Evolutionary conservation across 1,140 invertebrate species (phyloP).

Genomic region (Drosophila elegans): DNA sequence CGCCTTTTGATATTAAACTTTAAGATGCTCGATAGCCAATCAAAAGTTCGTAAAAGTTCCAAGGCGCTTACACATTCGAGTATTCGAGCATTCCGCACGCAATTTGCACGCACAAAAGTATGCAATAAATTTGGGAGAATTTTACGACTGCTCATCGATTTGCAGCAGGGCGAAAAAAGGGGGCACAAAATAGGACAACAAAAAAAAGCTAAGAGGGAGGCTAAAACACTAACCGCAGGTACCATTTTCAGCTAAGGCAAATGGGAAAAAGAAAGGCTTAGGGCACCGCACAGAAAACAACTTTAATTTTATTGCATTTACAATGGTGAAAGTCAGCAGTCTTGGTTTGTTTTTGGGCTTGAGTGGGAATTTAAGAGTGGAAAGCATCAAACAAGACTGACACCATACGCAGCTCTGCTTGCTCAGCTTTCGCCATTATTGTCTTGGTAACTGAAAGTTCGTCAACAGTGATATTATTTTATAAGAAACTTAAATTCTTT

Average conservation of each 20-base stretch:
- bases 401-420: constrained; percentile 27
- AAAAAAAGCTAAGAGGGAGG: not conserved
- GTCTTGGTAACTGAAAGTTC: constrained; percentile 4
- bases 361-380: constrained; percentile 15
- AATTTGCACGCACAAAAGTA: constrained; percentile 56
- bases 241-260: constrained; percentile 27
- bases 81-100: constrained; percentile 16
- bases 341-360: constrained; percentile 13
- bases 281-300: constrained; percentile 30
- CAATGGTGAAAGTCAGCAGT: constrained; percentile 27
- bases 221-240: constrained; percentile 58
- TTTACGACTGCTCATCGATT: constrained; percentile 77
- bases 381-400: constrained; percentile 24
- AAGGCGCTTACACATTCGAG: constrained; percentile 6
- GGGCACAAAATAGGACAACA: not conserved
- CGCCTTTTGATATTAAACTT: constrained; percentile 62
- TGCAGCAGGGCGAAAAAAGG: constrained; percentile 11
- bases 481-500: not conserved
- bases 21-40: constrained; percentile 66
- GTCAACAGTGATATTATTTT: not conserved
- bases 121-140: constrained; percentile 70
- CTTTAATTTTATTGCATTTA: constrained; percentile 75
- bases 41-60: constrained; percentile 65
- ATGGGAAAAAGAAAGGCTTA: constrained; percentile 59
- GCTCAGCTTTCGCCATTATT: constrained; percentile 35